These are phyloP conservation scores for Drosophila nr. fundita DNA, from an alignment of 2,888 invertebrate genomes.

Conservation along the genomic window DNA sequence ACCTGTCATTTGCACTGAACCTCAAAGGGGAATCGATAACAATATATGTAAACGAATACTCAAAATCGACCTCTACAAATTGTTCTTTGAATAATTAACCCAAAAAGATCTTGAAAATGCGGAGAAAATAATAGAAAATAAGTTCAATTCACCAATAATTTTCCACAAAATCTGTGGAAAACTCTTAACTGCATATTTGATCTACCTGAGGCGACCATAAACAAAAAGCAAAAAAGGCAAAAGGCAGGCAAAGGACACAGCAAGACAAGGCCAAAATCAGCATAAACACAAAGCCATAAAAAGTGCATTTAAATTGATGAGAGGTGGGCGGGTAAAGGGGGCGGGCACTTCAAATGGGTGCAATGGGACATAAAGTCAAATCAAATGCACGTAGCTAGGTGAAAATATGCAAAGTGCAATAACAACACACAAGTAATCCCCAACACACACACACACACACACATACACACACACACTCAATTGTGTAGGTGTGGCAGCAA, in stretches of 20 bases:
- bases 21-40: constrained; percentile 1
- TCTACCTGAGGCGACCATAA: constrained; percentile 45
- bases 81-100: background rate
- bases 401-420: constrained; percentile 63
- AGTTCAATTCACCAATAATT: background rate
- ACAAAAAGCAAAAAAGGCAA: constrained; percentile 36
- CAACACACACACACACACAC: constrained; percentile 12
- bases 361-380: constrained; percentile 50
- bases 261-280: constrained; percentile 34
- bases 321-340: constrained; percentile 10
- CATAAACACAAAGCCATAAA: constrained; percentile 42
- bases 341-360: constrained; percentile 12
- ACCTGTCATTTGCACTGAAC: constrained; percentile 46
- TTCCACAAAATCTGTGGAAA: background rate
- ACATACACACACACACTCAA: constrained; percentile 31
- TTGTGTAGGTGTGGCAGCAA: constrained; percentile 54
- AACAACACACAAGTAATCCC: constrained; percentile 47
- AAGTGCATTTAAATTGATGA: constrained; percentile 68
- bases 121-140: background rate
- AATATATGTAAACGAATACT: background rate
- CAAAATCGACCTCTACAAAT: background rate
- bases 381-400: constrained; percentile 51
- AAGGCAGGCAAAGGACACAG: constrained; percentile 40
- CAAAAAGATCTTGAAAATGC: background rate
- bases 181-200: constrained; percentile 9